Conservation (phyloP, 2,797 vertebrate species). For the Characodon lateralis region DNA sequence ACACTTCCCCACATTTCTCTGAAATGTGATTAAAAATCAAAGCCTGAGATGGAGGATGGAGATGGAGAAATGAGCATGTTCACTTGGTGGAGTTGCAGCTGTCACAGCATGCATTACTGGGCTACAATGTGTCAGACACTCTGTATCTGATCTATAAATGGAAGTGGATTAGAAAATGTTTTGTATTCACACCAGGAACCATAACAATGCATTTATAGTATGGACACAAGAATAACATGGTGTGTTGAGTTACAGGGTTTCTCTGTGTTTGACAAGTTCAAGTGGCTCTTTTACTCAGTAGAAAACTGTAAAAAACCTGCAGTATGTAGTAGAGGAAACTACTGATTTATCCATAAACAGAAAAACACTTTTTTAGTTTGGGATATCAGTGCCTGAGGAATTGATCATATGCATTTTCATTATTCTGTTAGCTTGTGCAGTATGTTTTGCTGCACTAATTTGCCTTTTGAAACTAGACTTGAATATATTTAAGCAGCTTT, state of each 20-base stretch:
- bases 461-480: neutral
- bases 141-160: conserved; percentile 45
- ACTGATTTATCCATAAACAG: neutral
- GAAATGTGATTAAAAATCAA: conserved; percentile 57
- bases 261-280: conserved; percentile 20
- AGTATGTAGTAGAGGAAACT: neutral
- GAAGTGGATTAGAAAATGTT: conserved; percentile 45
- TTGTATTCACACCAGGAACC: conserved; percentile 50
- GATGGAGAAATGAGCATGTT: conserved; percentile 27
- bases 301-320: neutral
- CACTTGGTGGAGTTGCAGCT: conserved; percentile 23
- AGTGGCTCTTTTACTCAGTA: neutral
- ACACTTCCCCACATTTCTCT: conserved; percentile 40
- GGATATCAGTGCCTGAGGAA: neutral
- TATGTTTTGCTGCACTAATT: neutral
- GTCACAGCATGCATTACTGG: conserved; percentile 32
- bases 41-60: conserved; percentile 27
- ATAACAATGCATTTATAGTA: conserved; percentile 51
- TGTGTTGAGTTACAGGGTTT: conserved; percentile 19
- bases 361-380: neutral
- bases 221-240: conserved; percentile 28
- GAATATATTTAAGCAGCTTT: neutral
- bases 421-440: neutral
- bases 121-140: conserved; percentile 30
- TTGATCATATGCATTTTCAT: neutral